These are phyloP conservation scores for Siniperca undulata DNA, from an alignment of 2,797 vertebrate species.

Conservation along the genomic window DNA sequence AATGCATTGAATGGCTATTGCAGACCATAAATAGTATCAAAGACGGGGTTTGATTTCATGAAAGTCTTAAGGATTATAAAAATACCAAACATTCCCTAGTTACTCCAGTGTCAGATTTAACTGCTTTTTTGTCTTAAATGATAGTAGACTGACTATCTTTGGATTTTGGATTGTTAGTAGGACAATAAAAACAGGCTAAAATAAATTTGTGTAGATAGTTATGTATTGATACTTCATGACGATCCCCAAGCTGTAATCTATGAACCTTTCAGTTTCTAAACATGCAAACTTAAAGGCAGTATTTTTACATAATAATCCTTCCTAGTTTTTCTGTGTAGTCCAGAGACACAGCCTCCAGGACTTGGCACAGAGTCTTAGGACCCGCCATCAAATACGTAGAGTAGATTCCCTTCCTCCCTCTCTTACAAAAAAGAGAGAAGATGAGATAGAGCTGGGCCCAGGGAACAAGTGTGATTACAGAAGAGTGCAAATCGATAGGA, in stretches of 20 bases:
- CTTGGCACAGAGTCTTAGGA: slow-evolving; percentile 31
- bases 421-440: slow-evolving; percentile 48
- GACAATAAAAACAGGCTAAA: background rate
- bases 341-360: slow-evolving; percentile 29
- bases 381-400: slow-evolving; percentile 30
- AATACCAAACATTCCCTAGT: background rate
- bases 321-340: slow-evolving; percentile 23
- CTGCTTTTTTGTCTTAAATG: background rate
- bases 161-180: background rate
- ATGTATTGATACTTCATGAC: background rate
- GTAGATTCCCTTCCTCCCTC: slow-evolving; percentile 42
- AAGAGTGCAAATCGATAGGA: slow-evolving; percentile 84
- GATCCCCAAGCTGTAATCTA: background rate
- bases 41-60: background rate
- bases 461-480: slow-evolving; percentile 79
- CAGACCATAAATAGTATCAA: background rate
- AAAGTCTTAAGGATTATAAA: background rate
- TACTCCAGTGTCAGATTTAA: background rate
- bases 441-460: slow-evolving; percentile 60
- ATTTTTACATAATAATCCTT: slow-evolving; percentile 9
- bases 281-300: background rate
- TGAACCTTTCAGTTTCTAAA: background rate
- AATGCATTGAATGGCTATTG: background rate
- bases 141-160: background rate
- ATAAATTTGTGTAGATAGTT: background rate